These are phyloP conservation scores for Ips nitidus DNA, from an alignment of 1,140 invertebrate species.

Conservation along the genomic window DNA sequence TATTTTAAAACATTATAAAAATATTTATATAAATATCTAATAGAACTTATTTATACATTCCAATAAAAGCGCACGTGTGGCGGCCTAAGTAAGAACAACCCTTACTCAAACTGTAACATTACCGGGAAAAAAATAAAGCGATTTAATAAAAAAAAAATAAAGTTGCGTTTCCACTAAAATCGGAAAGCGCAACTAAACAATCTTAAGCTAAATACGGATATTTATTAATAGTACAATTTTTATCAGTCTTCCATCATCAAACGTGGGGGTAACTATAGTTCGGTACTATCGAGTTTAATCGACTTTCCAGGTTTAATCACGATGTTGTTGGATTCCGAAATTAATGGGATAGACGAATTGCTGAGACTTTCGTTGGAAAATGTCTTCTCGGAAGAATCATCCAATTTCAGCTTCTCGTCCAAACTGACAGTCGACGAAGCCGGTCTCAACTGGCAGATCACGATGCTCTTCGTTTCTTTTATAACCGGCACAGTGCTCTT, in stretches of 20 bases:
- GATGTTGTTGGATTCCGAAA: constrained; percentile 17
- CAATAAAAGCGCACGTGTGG: constrained; percentile 26
- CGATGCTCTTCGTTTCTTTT: constrained; percentile 30
- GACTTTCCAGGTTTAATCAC: constrained; percentile 19
- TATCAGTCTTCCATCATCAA: constrained; percentile 31
- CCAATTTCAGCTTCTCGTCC: constrained; percentile 16
- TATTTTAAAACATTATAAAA: constrained; percentile 35
- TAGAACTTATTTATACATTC: constrained; percentile 25
- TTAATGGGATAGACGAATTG: constrained; percentile 24
- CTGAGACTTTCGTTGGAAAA: constrained; percentile 19
- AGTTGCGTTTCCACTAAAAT: too few species aligned
- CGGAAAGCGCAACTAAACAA: too few species aligned
- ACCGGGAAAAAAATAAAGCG: too few species aligned
- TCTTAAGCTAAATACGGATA: constrained; percentile 15
- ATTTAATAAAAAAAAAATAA: too few species aligned
- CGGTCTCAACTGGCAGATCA: constrained; percentile 31
- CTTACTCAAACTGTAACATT: background rate
- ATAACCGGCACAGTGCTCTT: constrained; percentile 35
- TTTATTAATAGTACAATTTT: constrained; percentile 19
- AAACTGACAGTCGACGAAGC: constrained; percentile 30
- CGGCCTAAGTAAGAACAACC: constrained; percentile 15
- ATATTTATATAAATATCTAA: constrained; percentile 32
- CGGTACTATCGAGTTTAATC: constrained; percentile 16
- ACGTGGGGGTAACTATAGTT: constrained; percentile 24
- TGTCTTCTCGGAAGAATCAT: constrained; percentile 4